Evolutionary conservation across 2,888 invertebrate species (phyloP).

Genomic region (Lampropteryx suffumata): DNA sequence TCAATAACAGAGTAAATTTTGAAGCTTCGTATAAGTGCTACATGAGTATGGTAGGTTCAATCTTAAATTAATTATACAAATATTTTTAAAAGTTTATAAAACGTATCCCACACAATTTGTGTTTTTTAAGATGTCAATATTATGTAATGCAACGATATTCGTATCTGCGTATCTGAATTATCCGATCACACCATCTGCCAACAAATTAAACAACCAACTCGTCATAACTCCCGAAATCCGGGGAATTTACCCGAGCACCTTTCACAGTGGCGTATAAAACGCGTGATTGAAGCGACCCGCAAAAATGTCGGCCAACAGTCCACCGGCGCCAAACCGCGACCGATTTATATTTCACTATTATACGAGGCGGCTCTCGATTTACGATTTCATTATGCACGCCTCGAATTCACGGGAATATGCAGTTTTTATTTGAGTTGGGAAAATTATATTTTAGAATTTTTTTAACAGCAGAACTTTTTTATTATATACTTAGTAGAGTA

Average conservation of each 20-base stretch:
- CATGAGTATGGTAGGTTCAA: too few relatives aligned
- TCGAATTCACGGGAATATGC: slow-evolving; percentile 47
- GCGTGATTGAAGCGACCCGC: slow-evolving; percentile 69
- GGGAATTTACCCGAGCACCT: slow-evolving; percentile 23
- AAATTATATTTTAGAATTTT: too few relatives aligned
- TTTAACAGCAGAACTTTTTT: too few relatives aligned
- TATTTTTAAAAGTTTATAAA: too few relatives aligned
- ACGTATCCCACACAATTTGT: too few relatives aligned
- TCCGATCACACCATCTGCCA: slow-evolving; percentile 18
- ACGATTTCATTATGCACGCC: slow-evolving; percentile 67
- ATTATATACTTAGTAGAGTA: too few relatives aligned
- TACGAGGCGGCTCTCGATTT: slow-evolving; percentile 57
- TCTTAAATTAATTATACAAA: too few relatives aligned
- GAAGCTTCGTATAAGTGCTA: too few relatives aligned
- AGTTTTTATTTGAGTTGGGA: slow-evolving; percentile 45
- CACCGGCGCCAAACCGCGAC: slow-evolving; percentile 67
- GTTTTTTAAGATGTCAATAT: too few relatives aligned
- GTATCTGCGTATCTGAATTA: too few relatives aligned
- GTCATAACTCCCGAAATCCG: slow-evolving; percentile 17
- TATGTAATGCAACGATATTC: too few relatives aligned
- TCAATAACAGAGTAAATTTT: too few relatives aligned
- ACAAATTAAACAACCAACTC: slow-evolving; percentile 17
- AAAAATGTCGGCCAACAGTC: slow-evolving; percentile 70
- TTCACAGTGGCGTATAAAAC: slow-evolving; percentile 42
- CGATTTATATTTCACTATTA: slow-evolving; percentile 69